Base-by-base conservation (phyloP, 2,888 invertebrate genomes). In the Limenitis camilla region DNA sequence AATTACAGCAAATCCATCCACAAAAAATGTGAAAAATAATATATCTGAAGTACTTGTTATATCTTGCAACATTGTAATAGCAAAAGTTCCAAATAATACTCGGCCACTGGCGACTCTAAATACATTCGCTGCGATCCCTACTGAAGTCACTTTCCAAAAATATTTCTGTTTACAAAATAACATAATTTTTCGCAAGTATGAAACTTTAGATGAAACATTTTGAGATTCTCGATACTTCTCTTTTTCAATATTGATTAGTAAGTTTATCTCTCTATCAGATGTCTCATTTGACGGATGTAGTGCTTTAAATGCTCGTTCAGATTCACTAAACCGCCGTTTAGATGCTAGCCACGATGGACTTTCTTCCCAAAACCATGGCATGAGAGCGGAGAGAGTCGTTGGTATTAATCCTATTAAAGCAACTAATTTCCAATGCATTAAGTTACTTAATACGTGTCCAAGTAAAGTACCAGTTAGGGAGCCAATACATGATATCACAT, bases 331-430 rank as follows among this genome's bases (percentile, higher is more conserved):
- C 38, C 59, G 58, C 19, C 67, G 66, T 49, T 65, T 68, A 5
- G 64, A 64, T 1, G 65, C 67, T 9, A 68, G 53, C 68, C 66
- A 67, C 1, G 61, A 56, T 1, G 68, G 68, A 46, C 67, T 67
- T 38, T 68, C 68, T 5, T 61, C 54, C 61, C 65, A 67, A 39
- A 61, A 65, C 19, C 55, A 55, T 1, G 68, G 64, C 4, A 65
- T 9, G 7, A 64, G 5, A 41, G 58, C 53, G 6, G 63, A 53
- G 0, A 66, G 8, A 1, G 36, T 35, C 5, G 62, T 39, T 1
- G 66, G 63, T 5, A 62, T 50, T 5, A 64, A 44, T 27, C 62
- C 66, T 6, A 66, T 35, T 0, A 65, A 48, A 2, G 64, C 63
- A 5, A 63, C 62, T 6, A 50, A 54, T 44, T 63, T 56, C 67